Base-by-base conservation (phyloP, 2,888 invertebrate species). In the Ophion obscuratus region DNA sequence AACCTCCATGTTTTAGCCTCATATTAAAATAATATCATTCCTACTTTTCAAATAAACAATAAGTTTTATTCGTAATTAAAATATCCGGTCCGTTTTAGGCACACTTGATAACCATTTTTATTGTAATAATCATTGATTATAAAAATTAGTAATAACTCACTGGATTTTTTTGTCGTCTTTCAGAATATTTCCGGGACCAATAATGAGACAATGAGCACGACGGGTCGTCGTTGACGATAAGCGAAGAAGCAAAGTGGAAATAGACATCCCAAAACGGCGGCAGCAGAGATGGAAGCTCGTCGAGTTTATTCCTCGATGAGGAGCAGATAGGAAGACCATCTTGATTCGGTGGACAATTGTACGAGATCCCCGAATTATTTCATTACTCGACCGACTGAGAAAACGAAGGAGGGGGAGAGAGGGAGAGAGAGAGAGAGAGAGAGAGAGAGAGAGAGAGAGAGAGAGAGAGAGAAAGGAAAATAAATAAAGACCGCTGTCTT, bases 201-300 rank as follows among this genome's bases (percentile, higher is more conserved):
- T 67, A 7, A 76, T 44, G 59, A 59, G 68, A 66, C 75, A 53
- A 70, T 71, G 70, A 85, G 47, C n/a, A 67, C 68, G 24, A 62
- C 53, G 64, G 24, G 61, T 62, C 61, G 59, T 71, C 36, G 61
- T 44, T 59, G 17, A 74, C 20, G 62, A 57, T 59, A 14, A 11
- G 53, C 17, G 62, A 67, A 11, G 47, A n/a, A 20, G n/a, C 36
- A n/a, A 64, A 53, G 62, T 59, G 62, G 53, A 27, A 57, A 53
- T 7, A 47, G 31, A 40, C 40, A 24, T 57, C 5, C 44, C 27
- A 71, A 64, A 44, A 20, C n/a, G 4, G 6, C 40, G 10, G 17
- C 17, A 68, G 66, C 62, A 74, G 73, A 80, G 79, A 88, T 88
- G 88, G 88, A 87, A 86, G 75, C 84, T 81, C 83, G 77, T 73